phyloP scores from a whole-genome alignment of 2,797 vertebrate species.

The Tamandua tetradactyla region DNA sequence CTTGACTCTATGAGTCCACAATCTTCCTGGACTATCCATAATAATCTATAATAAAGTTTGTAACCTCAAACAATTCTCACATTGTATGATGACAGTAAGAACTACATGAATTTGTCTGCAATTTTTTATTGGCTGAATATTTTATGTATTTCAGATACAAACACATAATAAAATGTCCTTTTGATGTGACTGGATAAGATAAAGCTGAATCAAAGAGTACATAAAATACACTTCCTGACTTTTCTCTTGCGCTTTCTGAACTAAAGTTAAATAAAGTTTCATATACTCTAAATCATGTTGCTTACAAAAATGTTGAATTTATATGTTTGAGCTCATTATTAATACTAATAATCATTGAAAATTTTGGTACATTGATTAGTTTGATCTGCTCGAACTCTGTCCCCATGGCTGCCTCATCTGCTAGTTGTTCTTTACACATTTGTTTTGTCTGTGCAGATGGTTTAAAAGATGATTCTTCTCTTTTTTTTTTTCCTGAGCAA shows the following conservation, averaged over 20 bases:
- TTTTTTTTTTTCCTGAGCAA: constrained; percentile 48
- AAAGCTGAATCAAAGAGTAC: background rate
- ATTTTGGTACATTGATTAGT: background rate
- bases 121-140: background rate
- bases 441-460: no score
- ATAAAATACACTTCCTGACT: background rate
- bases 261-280: constrained; percentile 68
- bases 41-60: background rate
- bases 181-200: background rate
- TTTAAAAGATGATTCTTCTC: constrained; percentile 73
- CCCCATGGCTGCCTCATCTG: constrained; percentile 13
- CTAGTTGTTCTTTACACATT: constrained; percentile 52
- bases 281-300: constrained; percentile 67
- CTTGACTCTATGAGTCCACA: background rate
- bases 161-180: constrained; percentile 25
- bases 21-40: background rate
- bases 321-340: background rate
- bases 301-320: constrained; percentile 61
- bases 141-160: background rate
- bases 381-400: constrained; percentile 53
- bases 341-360: background rate
- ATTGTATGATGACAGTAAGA: background rate
- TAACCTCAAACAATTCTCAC: background rate
- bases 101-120: background rate
- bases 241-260: constrained; percentile 21